Evolutionary conservation across 2,888 invertebrate genomes (phyloP).

Genomic region (Monoplex corrugatus): DNA sequence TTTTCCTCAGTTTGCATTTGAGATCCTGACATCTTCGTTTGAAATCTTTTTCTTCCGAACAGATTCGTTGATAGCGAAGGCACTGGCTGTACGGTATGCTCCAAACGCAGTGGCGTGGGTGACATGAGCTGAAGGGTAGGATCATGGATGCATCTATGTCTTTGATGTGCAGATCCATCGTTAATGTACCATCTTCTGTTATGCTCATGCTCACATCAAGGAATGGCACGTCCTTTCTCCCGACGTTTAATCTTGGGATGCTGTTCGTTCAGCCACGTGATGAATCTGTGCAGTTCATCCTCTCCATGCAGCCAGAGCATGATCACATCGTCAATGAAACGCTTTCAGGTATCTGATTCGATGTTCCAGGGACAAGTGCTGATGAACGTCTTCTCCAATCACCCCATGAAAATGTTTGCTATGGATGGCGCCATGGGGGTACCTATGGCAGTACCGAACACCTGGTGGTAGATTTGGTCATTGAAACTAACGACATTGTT

Average conservation of each 20-base stretch:
- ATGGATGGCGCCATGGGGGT: too few relatives aligned
- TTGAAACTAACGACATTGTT: too few relatives aligned
- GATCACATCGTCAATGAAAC: slow-evolving; percentile 6
- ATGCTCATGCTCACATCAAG: slow-evolving; percentile 1
- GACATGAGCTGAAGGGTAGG: background rate
- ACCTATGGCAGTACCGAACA: too few relatives aligned
- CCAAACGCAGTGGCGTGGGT: slow-evolving; percentile 3
- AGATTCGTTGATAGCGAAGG: background rate
- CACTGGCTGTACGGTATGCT: slow-evolving; percentile 17
- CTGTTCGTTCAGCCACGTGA: background rate
- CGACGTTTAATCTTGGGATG: background rate
- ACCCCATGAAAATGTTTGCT: too few relatives aligned
- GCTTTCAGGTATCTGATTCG: background rate
- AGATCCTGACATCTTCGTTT: slow-evolving; percentile 14
- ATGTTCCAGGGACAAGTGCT: slow-evolving; percentile 1
- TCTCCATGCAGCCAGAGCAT: slow-evolving; percentile 10
- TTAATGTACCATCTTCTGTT: background rate
- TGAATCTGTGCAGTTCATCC: background rate
- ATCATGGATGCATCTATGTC: background rate
- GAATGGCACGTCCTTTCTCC: background rate
- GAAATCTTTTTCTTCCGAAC: background rate
- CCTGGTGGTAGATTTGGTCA: too few relatives aligned
- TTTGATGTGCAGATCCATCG: background rate
- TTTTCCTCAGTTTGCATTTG: slow-evolving; percentile 12
- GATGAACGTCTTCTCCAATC: background rate